Evolutionary conservation across 2,888 invertebrate species (phyloP).

Genomic region (Apocheima hispidaria): DNA sequence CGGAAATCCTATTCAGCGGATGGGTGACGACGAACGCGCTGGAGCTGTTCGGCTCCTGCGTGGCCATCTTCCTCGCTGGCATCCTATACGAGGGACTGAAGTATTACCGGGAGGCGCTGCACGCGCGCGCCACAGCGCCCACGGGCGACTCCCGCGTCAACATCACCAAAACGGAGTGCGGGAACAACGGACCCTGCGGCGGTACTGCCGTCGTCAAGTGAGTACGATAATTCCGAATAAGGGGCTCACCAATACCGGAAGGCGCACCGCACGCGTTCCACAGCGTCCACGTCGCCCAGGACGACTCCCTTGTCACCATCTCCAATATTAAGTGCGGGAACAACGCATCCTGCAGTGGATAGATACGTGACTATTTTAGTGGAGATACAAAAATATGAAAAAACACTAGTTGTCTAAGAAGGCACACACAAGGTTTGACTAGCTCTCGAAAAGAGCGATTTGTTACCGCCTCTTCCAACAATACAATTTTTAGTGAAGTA

Average conservation of each 20-base stretch:
- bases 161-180: constrained; percentile 81
- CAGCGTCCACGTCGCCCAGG: too few relatives aligned
- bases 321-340: too few relatives aligned
- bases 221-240: constrained; percentile 40
- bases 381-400: too few relatives aligned
- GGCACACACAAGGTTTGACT: not conserved
- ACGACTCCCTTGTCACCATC: too few relatives aligned
- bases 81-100: constrained; percentile 98
- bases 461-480: too few relatives aligned
- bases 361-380: too few relatives aligned
- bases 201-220: constrained; percentile 77
- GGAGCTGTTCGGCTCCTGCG: constrained; percentile 94
- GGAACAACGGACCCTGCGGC: constrained; percentile 66
- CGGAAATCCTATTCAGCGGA: constrained; percentile 91
- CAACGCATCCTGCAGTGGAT: too few relatives aligned
- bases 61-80: constrained; percentile 95
- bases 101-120: constrained; percentile 88
- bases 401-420: too few relatives aligned
- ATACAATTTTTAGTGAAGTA: too few relatives aligned
- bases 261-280: too few relatives aligned
- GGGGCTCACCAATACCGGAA: too few relatives aligned
- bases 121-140: constrained; percentile 61
- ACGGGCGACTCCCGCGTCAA: constrained; percentile 77
- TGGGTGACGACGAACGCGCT: constrained; percentile 91
- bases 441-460: not conserved